A percentile compares a stretch with the other conserved stretches of the same genome.
These are phyloP conservation scores for Dryobotodes eremita DNA, from an alignment of 2,888 invertebrate genomes.

Conservation along the genomic window DNA sequence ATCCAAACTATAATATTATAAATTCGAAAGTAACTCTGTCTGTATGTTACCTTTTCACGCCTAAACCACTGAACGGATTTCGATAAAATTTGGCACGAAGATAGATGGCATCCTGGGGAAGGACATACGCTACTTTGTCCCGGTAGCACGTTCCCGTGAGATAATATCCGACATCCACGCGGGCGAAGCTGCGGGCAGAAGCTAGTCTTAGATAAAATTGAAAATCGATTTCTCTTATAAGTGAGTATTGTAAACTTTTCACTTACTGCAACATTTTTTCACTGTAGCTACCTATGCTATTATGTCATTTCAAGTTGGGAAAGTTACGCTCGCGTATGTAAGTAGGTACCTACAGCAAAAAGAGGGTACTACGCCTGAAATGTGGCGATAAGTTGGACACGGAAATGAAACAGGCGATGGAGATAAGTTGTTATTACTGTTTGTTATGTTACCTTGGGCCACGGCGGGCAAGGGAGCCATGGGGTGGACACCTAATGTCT, in stretches of 20 bases:
- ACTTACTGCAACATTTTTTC: not conserved
- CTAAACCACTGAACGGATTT: too few species aligned
- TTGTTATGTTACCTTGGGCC: constrained; percentile 75
- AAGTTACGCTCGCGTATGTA: constrained; percentile 59
- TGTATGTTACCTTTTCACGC: too few species aligned
- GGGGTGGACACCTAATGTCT: constrained; percentile 61
- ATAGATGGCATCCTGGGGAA: too few species aligned
- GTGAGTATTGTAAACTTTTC: not conserved
- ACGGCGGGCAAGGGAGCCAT: constrained; percentile 56
- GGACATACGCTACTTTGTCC: too few species aligned
- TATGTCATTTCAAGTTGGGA: constrained; percentile 9
- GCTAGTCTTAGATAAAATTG: not conserved
- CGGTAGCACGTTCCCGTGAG: too few species aligned
- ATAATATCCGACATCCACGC: too few species aligned
- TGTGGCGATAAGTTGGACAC: constrained; percentile 79
- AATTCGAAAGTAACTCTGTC: too few species aligned
- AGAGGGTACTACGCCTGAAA: constrained; percentile 74
- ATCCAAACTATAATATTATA: too few species aligned
- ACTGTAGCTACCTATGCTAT: not conserved
- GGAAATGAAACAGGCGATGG: constrained; percentile 83
- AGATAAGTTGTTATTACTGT: constrained; percentile 85
- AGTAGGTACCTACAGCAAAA: constrained; percentile 49
- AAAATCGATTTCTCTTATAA: not conserved
- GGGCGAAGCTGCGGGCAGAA: too few species aligned
- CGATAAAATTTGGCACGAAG: too few species aligned